A percentile compares a stretch with the other conserved stretches of the same genome.
These are phyloP conservation scores for Colletes latitarsis DNA, from an alignment of 1,140 invertebrate genomes.

Conservation along the genomic window DNA sequence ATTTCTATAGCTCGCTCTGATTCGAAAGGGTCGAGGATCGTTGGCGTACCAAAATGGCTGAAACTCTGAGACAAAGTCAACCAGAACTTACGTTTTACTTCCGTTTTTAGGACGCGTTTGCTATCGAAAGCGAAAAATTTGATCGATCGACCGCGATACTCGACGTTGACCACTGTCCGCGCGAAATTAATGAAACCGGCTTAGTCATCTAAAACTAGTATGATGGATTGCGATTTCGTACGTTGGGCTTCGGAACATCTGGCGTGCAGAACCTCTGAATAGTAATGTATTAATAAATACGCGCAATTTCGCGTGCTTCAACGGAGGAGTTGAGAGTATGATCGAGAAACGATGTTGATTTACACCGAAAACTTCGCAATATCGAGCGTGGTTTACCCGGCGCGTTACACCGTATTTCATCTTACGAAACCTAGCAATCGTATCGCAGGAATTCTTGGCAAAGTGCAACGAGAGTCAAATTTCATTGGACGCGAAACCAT, in stretches of 20 bases:
- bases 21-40: too few species aligned
- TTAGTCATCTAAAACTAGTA: neutral
- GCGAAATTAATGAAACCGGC: conserved; percentile 25
- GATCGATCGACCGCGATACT: neutral
- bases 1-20: too few species aligned
- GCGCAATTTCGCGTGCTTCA: neutral
- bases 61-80: too few species aligned
- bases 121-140: neutral
- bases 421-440: too few species aligned
- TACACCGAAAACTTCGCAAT: neutral
- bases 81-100: too few species aligned
- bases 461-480: too few species aligned
- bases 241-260: conserved; percentile 21
- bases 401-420: too few species aligned
- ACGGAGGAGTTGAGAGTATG: neutral
- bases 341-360: neutral
- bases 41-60: too few species aligned
- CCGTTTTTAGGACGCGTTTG: too few species aligned
- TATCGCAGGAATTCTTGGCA: too few species aligned
- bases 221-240: conserved; percentile 24
- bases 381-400: neutral
- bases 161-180: conserved; percentile 10
- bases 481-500: too few species aligned
- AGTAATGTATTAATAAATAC: conserved; percentile 43
- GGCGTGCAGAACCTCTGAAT: conserved; percentile 31